Evolutionary conservation across 1,140 invertebrate genomes (phyloP).

Genomic region (Ephestia elutella): DNA sequence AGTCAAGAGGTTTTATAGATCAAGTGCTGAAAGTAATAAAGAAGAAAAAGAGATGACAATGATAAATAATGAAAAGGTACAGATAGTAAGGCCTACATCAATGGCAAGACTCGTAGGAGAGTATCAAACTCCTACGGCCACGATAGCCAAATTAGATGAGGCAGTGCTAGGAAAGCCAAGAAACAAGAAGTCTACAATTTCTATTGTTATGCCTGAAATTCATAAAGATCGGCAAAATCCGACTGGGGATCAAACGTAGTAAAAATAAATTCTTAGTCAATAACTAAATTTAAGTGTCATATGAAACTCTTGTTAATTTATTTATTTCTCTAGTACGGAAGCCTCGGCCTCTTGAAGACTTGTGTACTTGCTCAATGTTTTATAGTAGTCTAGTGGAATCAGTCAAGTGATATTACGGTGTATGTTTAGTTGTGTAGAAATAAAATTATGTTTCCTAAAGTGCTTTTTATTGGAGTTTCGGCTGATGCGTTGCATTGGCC

Average conservation of each 20-base stretch:
- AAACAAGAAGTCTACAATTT: slow-evolving; percentile 36
- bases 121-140: slow-evolving; percentile 37
- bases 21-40: slow-evolving; percentile 48
- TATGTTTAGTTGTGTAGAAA: slow-evolving; percentile 66
- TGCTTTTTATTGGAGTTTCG: slow-evolving; percentile 26
- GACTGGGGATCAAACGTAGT: slow-evolving; percentile 47
- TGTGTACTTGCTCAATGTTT: slow-evolving; percentile 64
- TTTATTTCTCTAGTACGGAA: slow-evolving; percentile 56
- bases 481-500: too few relatives aligned
- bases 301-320: slow-evolving; percentile 58
- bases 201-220: slow-evolving; percentile 38
- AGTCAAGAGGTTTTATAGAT: slow-evolving; percentile 56
- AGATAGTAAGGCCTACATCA: slow-evolving; percentile 51
- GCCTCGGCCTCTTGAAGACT: slow-evolving; percentile 31
- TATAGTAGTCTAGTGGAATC: slow-evolving; percentile 55
- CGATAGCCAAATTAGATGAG: slow-evolving; percentile 49
- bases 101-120: slow-evolving; percentile 38
- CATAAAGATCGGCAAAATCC: slow-evolving; percentile 31
- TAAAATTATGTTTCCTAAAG: slow-evolving; percentile 55
- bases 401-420: slow-evolving; percentile 73
- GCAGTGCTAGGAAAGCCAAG: slow-evolving; percentile 44
- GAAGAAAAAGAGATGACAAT: slow-evolving; percentile 44
- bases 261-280: slow-evolving; percentile 44
- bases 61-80: slow-evolving; percentile 57
- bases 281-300: slow-evolving; percentile 56